Base-by-base conservation (phyloP, 2,888 invertebrate species). In the Merodon equestris region DNA sequence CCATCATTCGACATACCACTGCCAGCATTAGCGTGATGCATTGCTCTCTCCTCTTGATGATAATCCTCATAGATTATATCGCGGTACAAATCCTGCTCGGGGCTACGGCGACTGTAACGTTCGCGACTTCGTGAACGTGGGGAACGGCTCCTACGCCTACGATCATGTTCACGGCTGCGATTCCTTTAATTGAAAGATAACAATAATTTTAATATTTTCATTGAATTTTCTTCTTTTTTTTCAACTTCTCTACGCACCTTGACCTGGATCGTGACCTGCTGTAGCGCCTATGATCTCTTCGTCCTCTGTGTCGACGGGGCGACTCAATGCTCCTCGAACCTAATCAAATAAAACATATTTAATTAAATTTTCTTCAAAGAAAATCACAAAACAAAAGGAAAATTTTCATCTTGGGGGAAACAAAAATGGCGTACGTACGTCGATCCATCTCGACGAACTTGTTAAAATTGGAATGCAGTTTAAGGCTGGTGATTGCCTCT, bases 221-320 rank as follows among this genome's bases (percentile, higher is more conserved):
- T 1, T 10, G 40, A 40, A 40, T 40, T 40, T 10, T 10, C 3
- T n/a, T 7, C 10, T 1, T 40, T 40, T 9, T 10, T 3, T n/a
- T 40, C 40, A 10, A 3, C 40, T 9, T n/a, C 40, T 10, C 40
- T 10, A 40, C n/a, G 5, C 58, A 79, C 84, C 85, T 84, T 63
- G 89, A 89, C 19, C 88, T 85, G 15, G 89, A 89, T 18, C 89
- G 86, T 18, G 89, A 89, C 19, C 88, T 84, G 70, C 88, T 87
- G 38, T 87, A 86, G 14, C 87, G 85, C 15, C 86, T 84, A 68
- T 86, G 85, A 34, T 86, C 86, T 34, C 85, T 83, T 5, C 84
- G 83, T 66, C 71, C 83, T 81, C 82, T 79, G 48, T 83, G 82
- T 10, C 83, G 61, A 12, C 84, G 74, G 9, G 83, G 83, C 19